Evolutionary conservation across 2,888 invertebrate species (phyloP).

Genomic region (Cactoblastis cactorum): DNA sequence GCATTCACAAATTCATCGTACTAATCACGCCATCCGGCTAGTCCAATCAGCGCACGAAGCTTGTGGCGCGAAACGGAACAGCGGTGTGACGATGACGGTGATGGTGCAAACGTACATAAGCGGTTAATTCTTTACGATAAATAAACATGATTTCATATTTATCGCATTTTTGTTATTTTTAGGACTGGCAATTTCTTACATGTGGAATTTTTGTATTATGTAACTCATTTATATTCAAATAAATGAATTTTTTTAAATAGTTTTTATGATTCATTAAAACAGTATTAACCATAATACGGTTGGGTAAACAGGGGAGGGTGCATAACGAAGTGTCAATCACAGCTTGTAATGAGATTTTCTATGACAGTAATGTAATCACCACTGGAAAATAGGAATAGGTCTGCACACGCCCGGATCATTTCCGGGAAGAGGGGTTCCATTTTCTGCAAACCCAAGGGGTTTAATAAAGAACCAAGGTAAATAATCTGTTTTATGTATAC

Average conservation of each 20-base stretch:
- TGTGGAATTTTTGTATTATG: no score
- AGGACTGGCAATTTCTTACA: no score
- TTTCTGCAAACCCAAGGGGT: constrained; percentile 33
- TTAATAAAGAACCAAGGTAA: constrained; percentile 14
- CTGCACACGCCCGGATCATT: constrained; percentile 34
- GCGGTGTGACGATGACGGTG: constrained; percentile 27
- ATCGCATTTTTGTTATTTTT: neutral
- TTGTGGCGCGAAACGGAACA: constrained; percentile 47
- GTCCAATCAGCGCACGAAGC: constrained; percentile 55
- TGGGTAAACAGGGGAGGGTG: constrained; percentile 10
- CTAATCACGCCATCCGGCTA: constrained; percentile 60
- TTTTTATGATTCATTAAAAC: neutral
- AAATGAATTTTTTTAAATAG: no score
- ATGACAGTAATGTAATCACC: constrained; percentile 31
- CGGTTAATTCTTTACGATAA: constrained; percentile 28
- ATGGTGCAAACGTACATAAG: constrained; percentile 28
- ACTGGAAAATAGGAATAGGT: constrained; percentile 31
- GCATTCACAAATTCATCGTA: constrained; percentile 34
- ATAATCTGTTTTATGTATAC: neutral
- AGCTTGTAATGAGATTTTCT: constrained; percentile 31
- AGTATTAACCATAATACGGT: neutral
- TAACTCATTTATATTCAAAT: no score
- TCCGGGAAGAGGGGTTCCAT: constrained; percentile 34
- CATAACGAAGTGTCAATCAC: constrained; percentile 28
- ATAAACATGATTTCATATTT: neutral